A percentile compares a stretch with the other conserved stretches of the same genome.
These are phyloP conservation scores for Synergus itoensis DNA, from an alignment of 2,888 invertebrate species.

Conservation along the genomic window DNA sequence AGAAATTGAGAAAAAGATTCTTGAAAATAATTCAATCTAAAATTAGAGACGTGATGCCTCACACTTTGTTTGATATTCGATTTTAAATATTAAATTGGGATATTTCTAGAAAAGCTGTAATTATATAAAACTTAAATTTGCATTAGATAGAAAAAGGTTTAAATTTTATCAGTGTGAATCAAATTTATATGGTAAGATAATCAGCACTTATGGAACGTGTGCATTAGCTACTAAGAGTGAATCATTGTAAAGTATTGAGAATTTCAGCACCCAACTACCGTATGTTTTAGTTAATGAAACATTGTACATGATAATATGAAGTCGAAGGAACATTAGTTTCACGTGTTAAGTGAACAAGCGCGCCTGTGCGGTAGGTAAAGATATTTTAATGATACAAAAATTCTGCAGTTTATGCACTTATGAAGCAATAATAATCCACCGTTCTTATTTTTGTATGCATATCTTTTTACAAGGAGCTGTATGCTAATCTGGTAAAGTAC, in stretches of 20 bases:
- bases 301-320: conserved; percentile 18
- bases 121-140: too few species aligned
- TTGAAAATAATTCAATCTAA: too few species aligned
- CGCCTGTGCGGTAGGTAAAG: conserved; percentile 26
- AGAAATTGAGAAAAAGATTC: not conserved
- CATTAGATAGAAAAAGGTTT: too few species aligned
- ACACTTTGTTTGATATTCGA: too few species aligned
- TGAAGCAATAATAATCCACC: conserved; percentile 27
- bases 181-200: too few species aligned
- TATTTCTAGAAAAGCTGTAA: too few species aligned
- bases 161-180: too few species aligned
- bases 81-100: too few species aligned
- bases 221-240: too few species aligned
- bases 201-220: too few species aligned
- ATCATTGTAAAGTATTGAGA: not conserved
- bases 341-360: conserved; percentile 17
- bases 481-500: conserved; percentile 6
- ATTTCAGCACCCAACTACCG: not conserved
- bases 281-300: conserved; percentile 8
- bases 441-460: conserved; percentile 7
- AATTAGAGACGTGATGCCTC: too few species aligned
- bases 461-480: not conserved
- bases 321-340: conserved; percentile 22
- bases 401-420: conserved; percentile 18
- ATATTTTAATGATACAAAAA: conserved; percentile 36